Evolutionary conservation across 2,113 vertebrate genomes (phyloP), one percentile per base, ranked within the genome.

Genomic region (Oncorhynchus nerka): DNA sequence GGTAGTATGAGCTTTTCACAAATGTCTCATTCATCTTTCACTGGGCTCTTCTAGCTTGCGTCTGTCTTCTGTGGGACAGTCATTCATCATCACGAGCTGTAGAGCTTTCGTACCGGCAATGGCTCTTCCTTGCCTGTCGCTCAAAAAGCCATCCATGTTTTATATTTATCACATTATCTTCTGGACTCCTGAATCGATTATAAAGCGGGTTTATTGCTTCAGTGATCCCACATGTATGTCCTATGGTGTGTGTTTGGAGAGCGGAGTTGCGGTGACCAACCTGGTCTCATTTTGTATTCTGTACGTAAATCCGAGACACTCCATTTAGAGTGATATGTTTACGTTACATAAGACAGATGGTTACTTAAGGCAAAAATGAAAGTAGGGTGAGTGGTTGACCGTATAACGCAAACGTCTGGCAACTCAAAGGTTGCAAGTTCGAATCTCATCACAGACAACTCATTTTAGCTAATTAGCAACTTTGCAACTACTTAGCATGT

Each of bases 31-130:
- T 86, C 39, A 72, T 91, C 81, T 83, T 81, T 73, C 48, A 70
- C n/a, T 28, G 19, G 24, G 45, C 77, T 88, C 76, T 79, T 82
- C 86, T 87, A 85, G 68, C 83, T 71, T 73, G 51, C 67, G 26
- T 72, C 66, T 81, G 68, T 78, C 64, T 77, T 59, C 72, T n/a
- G 20, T 7, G 12, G 57, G 22, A 72, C 39, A 24, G 72, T 69
- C 84, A 85, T 87, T 89, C 59, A 79, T 88, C 83, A 89, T 3
- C 16, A 51, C 4, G 16, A 88, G 76, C 75, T 22, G 74, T 51
- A 65, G 55, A 73, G 51, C 68, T 2, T 62, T 79, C 83, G 75
- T 68, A 73, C 79, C 69, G 75, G 49, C 75, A 26, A 30, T 74
- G 62, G 34, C 49, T 73, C 69, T 71, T 62, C 76, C 73, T 77